A percentile compares a stretch with the other conserved stretches of the same genome.
phyloP scores from a whole-genome alignment of 92 coral and sea anemone species.

The Scolanthus callimorphus region DNA sequence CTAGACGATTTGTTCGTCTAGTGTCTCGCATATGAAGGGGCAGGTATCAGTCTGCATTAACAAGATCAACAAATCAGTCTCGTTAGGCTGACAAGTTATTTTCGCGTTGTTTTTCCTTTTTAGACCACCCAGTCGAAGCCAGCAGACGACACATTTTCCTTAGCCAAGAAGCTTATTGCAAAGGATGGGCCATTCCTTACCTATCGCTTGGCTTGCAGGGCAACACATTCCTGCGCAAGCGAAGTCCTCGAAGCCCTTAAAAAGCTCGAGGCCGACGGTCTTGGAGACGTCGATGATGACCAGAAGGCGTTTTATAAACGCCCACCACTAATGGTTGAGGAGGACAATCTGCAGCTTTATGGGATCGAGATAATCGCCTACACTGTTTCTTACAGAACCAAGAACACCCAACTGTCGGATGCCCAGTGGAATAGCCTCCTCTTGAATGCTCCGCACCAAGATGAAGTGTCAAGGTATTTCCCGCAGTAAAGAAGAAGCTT shows the following conservation, averaged over 20 bases:
- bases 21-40: too few species aligned
- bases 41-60: too few species aligned
- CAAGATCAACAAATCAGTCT: too few species aligned
- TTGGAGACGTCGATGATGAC: constrained; percentile 7
- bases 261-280: constrained; percentile 13
- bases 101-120: too few species aligned
- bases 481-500: too few species aligned
- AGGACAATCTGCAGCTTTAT: constrained; percentile 14
- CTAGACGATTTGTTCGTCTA: too few species aligned
- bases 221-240: constrained; percentile 6
- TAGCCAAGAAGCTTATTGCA: too few species aligned
- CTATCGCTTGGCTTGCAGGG: constrained; percentile 14
- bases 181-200: constrained; percentile 29
- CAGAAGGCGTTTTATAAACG: constrained; percentile 20
- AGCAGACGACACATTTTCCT: too few species aligned
- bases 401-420: constrained; percentile 10
- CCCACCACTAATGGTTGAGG: constrained; percentile 1
- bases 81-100: too few species aligned
- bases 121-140: too few species aligned
- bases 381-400: constrained; percentile 1
- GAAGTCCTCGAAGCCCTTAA: constrained; percentile 17
- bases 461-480: constrained; percentile 12
- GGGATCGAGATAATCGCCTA: constrained; percentile 13
- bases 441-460: constrained; percentile 17
- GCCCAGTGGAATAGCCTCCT: constrained; percentile 11